phyloP scores from a whole-genome alignment of 2,888 invertebrate species.

The Diadegma fenestrale region DNA sequence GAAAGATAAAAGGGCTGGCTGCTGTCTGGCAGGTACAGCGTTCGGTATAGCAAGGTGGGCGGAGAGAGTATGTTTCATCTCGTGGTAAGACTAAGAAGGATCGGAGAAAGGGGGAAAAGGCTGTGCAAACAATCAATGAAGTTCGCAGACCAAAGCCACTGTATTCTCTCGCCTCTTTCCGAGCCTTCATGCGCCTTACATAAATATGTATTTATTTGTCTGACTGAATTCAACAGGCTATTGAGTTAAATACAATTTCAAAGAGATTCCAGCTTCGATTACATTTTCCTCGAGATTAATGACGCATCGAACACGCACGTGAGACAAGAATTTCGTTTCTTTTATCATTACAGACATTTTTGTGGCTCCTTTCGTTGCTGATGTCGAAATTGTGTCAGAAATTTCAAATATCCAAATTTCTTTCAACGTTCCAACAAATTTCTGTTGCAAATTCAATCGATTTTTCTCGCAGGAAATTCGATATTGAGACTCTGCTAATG shows the following conservation, averaged over 20 bases:
- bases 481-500: slow-evolving; percentile 78
- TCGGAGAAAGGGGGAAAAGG: slow-evolving; percentile 65
- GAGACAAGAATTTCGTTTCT: not conserved
- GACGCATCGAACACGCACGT: not conserved
- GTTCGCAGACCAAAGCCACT: slow-evolving; percentile 69
- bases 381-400: too few species aligned
- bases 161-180: slow-evolving; percentile 52
- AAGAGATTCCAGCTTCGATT: not conserved
- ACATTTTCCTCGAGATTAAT: not conserved
- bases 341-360: not conserved
- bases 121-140: slow-evolving; percentile 77
- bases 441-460: not conserved
- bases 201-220: slow-evolving; percentile 37
- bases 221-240: slow-evolving; percentile 16
- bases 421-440: not conserved
- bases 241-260: slow-evolving; percentile 7
- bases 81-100: slow-evolving; percentile 54
- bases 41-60: slow-evolving; percentile 66
- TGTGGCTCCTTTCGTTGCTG: too few species aligned
- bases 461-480: slow-evolving; percentile 16
- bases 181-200: slow-evolving; percentile 36
- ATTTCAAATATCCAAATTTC: not conserved
- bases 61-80: slow-evolving; percentile 68
- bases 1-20: slow-evolving; percentile 67
- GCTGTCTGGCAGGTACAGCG: slow-evolving; percentile 67